Conservation (phyloP, 2,113 vertebrate genomes). For the Cinclus mexicanus region DNA sequence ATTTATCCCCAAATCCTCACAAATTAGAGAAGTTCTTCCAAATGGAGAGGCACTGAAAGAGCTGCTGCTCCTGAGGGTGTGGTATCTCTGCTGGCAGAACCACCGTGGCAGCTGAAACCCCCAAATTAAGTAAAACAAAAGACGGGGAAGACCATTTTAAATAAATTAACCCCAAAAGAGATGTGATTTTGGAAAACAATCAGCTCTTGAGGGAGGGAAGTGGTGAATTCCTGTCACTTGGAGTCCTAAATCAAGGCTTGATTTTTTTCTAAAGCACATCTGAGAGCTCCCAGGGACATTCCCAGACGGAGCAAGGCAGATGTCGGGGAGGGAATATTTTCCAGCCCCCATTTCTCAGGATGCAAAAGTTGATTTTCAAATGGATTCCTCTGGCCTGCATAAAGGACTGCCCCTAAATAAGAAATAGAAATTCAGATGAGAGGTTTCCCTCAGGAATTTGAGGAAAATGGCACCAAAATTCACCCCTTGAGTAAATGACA, state of each 20-base stretch:
- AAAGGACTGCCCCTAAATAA: not conserved
- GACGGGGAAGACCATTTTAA: not conserved
- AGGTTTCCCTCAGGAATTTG: not conserved
- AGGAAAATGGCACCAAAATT: not conserved
- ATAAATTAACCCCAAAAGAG: not conserved
- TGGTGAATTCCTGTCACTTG: not conserved
- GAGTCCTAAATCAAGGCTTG: not conserved
- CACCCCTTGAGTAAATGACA: not conserved
- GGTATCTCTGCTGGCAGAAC: not conserved
- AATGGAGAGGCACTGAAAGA: not conserved
- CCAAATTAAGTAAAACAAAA: not conserved
- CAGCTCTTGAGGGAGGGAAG: not conserved
- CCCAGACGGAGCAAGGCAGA: not conserved
- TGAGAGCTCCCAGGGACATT: not conserved
- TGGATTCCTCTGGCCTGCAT: not conserved
- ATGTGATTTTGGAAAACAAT: not conserved
- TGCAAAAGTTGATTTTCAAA: not conserved
- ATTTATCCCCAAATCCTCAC: not conserved
- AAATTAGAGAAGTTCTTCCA: not conserved
- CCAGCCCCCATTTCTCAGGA: not conserved
- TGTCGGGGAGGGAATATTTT: not conserved
- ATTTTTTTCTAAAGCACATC: not conserved
- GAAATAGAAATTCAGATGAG: not conserved
- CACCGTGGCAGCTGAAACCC: accelerated
- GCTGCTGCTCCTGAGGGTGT: not conserved